A percentile compares a stretch with the other conserved stretches of the same genome.
Conservation (phyloP, 1,140 invertebrate genomes). For the Trichonephila inaurata region DNA sequence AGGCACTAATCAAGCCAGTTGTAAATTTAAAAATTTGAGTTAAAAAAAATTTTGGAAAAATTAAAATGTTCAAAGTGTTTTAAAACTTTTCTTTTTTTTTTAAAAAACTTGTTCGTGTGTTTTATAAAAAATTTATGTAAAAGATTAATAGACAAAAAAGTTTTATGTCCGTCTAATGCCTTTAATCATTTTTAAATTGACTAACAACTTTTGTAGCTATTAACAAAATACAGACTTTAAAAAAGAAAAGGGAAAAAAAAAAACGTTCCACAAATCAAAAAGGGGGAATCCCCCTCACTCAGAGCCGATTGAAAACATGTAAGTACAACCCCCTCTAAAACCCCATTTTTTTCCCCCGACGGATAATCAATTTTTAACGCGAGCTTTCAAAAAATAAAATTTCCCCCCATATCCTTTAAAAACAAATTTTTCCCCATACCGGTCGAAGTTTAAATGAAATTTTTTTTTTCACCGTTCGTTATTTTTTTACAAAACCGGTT, state of each 20-base stretch:
- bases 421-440: slow-evolving; percentile 44
- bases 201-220: slow-evolving; percentile 16
- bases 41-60: too few species aligned
- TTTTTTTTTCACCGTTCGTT: slow-evolving; percentile 65
- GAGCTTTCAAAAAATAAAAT: slow-evolving; percentile 71
- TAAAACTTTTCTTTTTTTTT: too few species aligned
- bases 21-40: too few species aligned
- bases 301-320: slow-evolving; percentile 25
- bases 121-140: too few species aligned
- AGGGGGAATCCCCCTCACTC: background rate
- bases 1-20: too few species aligned
- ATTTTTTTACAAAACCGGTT: slow-evolving; percentile 64
- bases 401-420: slow-evolving; percentile 57
- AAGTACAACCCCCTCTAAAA: slow-evolving; percentile 58
- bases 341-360: slow-evolving; percentile 6
- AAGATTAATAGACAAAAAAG: background rate
- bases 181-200: background rate
- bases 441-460: slow-evolving; percentile 15
- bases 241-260: background rate
- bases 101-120: too few species aligned
- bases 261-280: background rate
- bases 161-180: background rate
- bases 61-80: too few species aligned
- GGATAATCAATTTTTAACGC: slow-evolving; percentile 68
- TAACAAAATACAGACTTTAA: background rate